Evolutionary conservation across 1,140 invertebrate species (phyloP), one percentile per base, ranked within the genome.

Genomic region (Stratiolaelaps scimitus): DNA sequence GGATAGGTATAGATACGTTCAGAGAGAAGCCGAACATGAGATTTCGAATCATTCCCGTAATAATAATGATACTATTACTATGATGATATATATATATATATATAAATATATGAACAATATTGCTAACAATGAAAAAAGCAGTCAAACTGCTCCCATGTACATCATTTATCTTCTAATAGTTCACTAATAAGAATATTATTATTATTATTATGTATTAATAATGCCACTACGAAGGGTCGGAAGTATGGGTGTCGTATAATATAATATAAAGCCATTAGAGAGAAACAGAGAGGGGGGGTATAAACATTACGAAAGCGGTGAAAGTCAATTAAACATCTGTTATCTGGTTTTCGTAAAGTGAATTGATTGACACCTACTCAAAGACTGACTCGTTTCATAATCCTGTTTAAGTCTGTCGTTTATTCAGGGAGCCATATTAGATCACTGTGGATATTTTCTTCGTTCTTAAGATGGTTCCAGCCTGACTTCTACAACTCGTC

Each of bases 141-240:
- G 53, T 60, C 53, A 60, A 60, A 60, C 53, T 60, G 53, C 53
- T 48, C 20, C 53, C 17, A n/a, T 60, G 53, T 60, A 60, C 26
- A 60, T 60, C 53, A 60, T 23, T 15, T 26, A 60, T 26, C 26
- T 29, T 60, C 15, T 60, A 26, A 60, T 20, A 23, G 4, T 17
- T 60, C 26, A 26, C 53, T 60, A 26, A 17, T 60, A 60, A 19
- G 15, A 60, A 29, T 34, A 60, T 15, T 60, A 15, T 20, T 60
- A 60, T 29, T 60, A 17, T 15, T 29, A 29, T 29, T 60, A 60
- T 17, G 15, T 5, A 20, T 2, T 29, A 23, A 20, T 60, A 15
- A 60, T 23, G 15, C 53, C 26, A 26, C 53, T 26, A 60, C 26
- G 53, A 40, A 15, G 26, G 34, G 15, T 26, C 15, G 34, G 20